phyloP scores from a whole-genome alignment of 2,797 vertebrate species.

The Etheostoma perlongum region DNA sequence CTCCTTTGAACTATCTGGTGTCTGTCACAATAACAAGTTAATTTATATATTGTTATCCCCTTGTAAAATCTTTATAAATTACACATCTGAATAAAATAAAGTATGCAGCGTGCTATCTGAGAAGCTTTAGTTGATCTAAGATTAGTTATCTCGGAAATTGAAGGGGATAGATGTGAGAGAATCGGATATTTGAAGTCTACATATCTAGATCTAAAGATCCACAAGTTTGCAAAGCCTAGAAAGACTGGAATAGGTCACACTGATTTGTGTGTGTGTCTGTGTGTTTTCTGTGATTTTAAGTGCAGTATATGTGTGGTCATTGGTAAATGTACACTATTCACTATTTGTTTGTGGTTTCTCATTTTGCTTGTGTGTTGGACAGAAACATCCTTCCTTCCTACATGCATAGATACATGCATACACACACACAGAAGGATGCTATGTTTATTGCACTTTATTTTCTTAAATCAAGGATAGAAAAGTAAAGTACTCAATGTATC shows the following conservation, averaged over 20 bases:
- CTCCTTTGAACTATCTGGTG: constrained; percentile 33
- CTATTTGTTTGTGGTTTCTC: not conserved
- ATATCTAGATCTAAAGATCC: constrained; percentile 30
- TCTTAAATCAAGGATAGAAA: not conserved
- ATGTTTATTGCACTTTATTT: not conserved
- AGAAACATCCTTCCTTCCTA: not conserved
- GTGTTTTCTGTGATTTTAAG: not conserved
- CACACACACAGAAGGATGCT: not conserved
- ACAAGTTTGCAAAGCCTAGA: constrained; percentile 29
- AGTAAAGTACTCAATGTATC: not conserved
- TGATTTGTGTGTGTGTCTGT: constrained; percentile 7
- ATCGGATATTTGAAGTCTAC: constrained; percentile 41
- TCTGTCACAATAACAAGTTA: constrained; percentile 21
- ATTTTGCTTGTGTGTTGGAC: not conserved
- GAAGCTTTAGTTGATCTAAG: constrained; percentile 40
- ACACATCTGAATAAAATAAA: constrained; percentile 46
- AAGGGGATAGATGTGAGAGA: constrained; percentile 41
- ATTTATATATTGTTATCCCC: constrained; percentile 43
- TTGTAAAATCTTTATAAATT: constrained; percentile 55
- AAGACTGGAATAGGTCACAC: constrained; percentile 28
- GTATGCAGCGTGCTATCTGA: constrained; percentile 11
- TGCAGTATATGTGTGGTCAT: not conserved
- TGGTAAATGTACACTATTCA: not conserved
- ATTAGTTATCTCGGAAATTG: constrained; percentile 59
- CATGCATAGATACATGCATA: not conserved